Conservation (phyloP, 2,113 vertebrate genomes). For the Prolemur simus region DNA sequence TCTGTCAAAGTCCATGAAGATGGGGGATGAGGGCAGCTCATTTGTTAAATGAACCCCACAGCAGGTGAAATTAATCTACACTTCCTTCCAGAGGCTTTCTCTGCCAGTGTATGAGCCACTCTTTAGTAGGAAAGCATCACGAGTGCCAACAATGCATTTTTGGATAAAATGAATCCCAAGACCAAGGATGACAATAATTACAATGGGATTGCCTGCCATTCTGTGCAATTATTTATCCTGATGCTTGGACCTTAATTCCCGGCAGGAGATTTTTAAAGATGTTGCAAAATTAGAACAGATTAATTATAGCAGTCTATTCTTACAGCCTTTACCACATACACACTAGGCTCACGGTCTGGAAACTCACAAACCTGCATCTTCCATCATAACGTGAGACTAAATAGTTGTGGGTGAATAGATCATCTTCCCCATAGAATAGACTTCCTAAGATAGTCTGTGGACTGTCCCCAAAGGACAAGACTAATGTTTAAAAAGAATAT, state of each 20-base stretch:
- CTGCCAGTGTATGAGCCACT: constrained; percentile 18
- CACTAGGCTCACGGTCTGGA: background rate
- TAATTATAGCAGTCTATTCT: background rate
- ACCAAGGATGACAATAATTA: background rate
- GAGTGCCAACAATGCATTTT: constrained; percentile 26
- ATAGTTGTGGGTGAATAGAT: background rate
- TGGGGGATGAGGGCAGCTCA: background rate
- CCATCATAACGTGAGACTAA: background rate
- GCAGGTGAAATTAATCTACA: constrained; percentile 12
- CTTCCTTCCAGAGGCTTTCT: constrained; percentile 11
- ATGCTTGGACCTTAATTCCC: background rate
- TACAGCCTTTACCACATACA: background rate
- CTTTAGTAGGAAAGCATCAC: background rate
- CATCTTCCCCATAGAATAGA: background rate
- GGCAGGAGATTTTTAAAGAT: background rate
- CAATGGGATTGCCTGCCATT: background rate
- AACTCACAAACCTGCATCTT: background rate
- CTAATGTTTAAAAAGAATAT: background rate
- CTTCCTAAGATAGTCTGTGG: background rate
- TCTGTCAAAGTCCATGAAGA: background rate
- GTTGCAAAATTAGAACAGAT: constrained; percentile 6
- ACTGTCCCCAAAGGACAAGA: background rate
- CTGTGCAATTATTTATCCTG: background rate
- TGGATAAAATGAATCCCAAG: background rate
- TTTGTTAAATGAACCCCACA: constrained; percentile 32